Evolutionary conservation across 53 echinoderm and acorn worm species (phyloP).

Genomic region (Temnopleurus reevesii): DNA sequence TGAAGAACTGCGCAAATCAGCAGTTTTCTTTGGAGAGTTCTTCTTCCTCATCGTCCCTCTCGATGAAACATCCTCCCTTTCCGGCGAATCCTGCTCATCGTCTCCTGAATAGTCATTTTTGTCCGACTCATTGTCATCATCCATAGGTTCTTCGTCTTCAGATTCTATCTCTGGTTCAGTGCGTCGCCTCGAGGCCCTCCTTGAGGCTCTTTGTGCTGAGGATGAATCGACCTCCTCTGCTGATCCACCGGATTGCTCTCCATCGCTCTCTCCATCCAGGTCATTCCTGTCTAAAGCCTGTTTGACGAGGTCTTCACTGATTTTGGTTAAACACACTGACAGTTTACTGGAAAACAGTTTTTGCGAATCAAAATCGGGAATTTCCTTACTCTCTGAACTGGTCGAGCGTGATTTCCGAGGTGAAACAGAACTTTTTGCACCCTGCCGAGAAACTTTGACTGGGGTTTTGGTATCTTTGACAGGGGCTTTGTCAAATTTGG

Average conservation of each 20-base stretch:
- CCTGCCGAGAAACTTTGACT: neutral
- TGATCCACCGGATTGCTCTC: neutral
- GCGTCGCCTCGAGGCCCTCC: neutral
- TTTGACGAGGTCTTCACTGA: neutral
- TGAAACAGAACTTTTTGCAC: neutral
- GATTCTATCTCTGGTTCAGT: neutral
- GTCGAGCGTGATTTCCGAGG: neutral
- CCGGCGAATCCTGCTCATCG: neutral
- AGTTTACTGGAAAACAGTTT: constrained; percentile 30
- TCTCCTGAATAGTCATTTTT: neutral
- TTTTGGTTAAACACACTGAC: neutral
- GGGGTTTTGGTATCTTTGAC: neutral
- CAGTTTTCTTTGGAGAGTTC: neutral
- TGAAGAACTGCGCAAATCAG: neutral
- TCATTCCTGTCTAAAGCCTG: neutral
- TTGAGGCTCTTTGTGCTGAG: neutral
- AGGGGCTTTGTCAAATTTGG: too few relatives aligned
- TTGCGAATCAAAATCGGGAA: constrained; percentile 28
- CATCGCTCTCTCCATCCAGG: neutral
- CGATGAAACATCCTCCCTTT: neutral
- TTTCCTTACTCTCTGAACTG: neutral
- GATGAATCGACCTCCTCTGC: too few relatives aligned
- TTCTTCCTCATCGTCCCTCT: neutral
- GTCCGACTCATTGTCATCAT: neutral
- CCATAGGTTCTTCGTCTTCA: neutral